These are phyloP conservation scores for Pontoporia blainvillei DNA, from an alignment of 2,113 vertebrate species.

Conservation along the genomic window DNA sequence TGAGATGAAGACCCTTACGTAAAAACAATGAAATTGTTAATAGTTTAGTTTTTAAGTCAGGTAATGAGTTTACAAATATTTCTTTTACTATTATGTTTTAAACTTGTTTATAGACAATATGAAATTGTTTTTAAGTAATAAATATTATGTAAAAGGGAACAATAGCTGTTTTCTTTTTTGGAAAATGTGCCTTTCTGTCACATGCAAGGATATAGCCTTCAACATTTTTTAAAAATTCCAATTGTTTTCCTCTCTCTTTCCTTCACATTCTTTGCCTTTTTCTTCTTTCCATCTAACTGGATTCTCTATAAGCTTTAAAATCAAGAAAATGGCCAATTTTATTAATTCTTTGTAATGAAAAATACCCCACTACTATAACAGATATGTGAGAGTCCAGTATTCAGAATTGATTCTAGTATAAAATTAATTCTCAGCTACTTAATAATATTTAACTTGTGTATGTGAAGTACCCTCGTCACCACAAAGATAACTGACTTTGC, in stretches of 20 bases:
- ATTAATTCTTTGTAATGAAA: slow-evolving; percentile 49
- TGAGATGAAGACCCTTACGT: background rate
- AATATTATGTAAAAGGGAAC: background rate
- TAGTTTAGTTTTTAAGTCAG: background rate
- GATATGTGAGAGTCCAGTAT: slow-evolving; percentile 26
- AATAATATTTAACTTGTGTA: slow-evolving; percentile 74
- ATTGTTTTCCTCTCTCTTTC: background rate
- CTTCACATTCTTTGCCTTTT: background rate
- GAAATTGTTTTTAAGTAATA: background rate
- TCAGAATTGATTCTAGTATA: slow-evolving; percentile 61
- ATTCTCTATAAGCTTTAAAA: background rate
- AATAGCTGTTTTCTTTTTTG: background rate
- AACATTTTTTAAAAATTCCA: background rate
- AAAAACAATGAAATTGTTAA: background rate
- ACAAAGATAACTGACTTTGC: slow-evolving; percentile 71
- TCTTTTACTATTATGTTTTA: background rate
- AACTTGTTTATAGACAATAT: background rate
- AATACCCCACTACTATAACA: slow-evolving; percentile 50
- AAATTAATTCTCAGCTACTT: slow-evolving; percentile 73
- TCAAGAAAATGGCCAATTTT: slow-evolving; percentile 24
- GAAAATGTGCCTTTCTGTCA: background rate
- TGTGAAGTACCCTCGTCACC: slow-evolving; percentile 63
- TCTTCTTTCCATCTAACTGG: background rate
- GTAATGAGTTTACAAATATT: background rate
- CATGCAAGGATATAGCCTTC: background rate